Evolutionary conservation across 2,797 vertebrate genomes (phyloP).

Genomic region (Tympanoctomys barrerae): DNA sequence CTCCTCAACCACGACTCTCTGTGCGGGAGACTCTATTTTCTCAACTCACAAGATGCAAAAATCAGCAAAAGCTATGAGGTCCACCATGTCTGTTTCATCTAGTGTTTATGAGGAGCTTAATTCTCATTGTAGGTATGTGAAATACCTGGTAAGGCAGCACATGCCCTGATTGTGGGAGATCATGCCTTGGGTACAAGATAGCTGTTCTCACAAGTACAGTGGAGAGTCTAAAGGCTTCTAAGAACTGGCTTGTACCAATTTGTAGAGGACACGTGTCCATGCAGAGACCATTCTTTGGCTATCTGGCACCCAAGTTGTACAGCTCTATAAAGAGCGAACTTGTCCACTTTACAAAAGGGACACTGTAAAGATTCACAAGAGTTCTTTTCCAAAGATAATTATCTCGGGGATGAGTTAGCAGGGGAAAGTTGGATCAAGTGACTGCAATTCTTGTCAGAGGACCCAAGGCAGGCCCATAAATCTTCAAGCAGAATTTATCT

Average conservation of each 20-base stretch:
- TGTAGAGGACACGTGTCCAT: neutral
- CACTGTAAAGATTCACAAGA: conserved; percentile 35
- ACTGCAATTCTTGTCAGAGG: neutral
- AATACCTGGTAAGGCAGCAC: neutral
- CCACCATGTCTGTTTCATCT: neutral
- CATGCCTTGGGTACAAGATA: neutral
- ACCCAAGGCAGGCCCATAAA: conserved; percentile 34
- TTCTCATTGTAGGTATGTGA: neutral
- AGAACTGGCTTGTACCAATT: neutral
- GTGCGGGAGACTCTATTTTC: neutral
- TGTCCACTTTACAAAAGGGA: conserved; percentile 28
- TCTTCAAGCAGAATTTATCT: conserved; percentile 60
- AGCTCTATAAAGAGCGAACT: conserved; percentile 25
- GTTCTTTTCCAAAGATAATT: neutral
- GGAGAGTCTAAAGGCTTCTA: neutral
- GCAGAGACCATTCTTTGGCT: conserved; percentile 5
- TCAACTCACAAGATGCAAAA: neutral
- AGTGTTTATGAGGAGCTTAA: neutral
- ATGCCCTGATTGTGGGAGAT: neutral
- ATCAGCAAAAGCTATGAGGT: neutral
- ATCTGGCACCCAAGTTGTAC: neutral
- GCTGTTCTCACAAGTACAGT: neutral
- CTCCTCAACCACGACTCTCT: neutral
- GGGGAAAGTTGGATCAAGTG: neutral
- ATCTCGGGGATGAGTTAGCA: neutral